Conservation (phyloP, 2,797 vertebrate genomes). For the Sebastolobus altivelis region DNA sequence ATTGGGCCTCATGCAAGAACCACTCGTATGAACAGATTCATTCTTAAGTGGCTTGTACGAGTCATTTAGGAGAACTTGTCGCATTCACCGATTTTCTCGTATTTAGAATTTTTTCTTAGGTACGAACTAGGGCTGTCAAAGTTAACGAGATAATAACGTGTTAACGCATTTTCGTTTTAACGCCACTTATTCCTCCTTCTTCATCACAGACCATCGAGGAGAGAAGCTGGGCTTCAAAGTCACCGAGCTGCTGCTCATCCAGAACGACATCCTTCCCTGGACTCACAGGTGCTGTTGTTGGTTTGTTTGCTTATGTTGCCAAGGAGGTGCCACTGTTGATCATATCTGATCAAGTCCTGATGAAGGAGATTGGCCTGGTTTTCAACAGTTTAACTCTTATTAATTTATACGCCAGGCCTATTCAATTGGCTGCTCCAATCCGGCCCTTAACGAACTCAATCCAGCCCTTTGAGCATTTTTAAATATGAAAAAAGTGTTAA, state of each 20-base stretch:
- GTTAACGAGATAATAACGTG: too few species aligned
- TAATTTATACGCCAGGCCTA: not conserved
- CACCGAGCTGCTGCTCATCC: constrained; percentile 88
- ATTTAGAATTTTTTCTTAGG: too few species aligned
- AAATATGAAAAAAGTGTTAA: not conserved
- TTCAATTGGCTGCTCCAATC: too few species aligned
- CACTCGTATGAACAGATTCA: too few species aligned
- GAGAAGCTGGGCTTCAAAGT: constrained; percentile 86
- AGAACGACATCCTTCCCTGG: constrained; percentile 87
- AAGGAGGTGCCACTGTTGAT: not conserved
- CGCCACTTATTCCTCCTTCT: constrained; percentile 63
- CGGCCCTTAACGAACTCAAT: too few species aligned
- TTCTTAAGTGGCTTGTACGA: too few species aligned
- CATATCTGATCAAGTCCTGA: not conserved
- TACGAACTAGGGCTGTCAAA: too few species aligned
- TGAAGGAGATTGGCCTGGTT: not conserved
- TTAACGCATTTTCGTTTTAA: too few species aligned
- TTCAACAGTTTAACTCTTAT: not conserved
- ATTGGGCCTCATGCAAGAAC: too few species aligned
- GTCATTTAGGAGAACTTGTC: too few species aligned
- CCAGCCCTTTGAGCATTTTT: not conserved
- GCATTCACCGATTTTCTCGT: too few species aligned
- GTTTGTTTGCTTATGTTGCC: not conserved
- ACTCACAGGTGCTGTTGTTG: constrained; percentile 83
- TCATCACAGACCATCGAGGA: constrained; percentile 79